A percentile compares a stretch with the other conserved stretches of the same genome.
phyloP scores from a whole-genome alignment of 2,113 vertebrate genomes.

The Probosciger aterrimus region DNA sequence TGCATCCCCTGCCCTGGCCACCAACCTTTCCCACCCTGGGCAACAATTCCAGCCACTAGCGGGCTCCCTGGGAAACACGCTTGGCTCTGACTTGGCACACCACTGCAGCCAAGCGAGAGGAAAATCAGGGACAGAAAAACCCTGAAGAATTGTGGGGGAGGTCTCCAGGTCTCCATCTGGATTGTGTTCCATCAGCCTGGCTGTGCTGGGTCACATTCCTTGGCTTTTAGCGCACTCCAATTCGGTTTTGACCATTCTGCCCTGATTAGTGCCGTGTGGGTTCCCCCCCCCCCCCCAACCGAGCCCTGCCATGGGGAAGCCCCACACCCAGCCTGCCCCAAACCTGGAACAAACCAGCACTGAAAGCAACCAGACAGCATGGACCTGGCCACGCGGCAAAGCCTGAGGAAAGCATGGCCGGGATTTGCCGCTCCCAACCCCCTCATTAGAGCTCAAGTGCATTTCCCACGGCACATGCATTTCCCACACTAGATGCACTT shows the following conservation, averaged over 20 bases:
- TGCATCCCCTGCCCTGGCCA: background rate
- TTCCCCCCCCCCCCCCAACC: background rate
- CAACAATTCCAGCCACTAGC: background rate
- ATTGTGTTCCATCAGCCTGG: background rate
- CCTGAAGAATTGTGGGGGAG: background rate
- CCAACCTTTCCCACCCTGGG: background rate
- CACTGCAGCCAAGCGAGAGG: background rate
- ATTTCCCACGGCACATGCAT: slow-evolving; percentile 34
- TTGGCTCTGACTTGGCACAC: background rate
- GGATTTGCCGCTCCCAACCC: background rate
- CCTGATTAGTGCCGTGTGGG: background rate
- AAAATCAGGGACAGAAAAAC: background rate
- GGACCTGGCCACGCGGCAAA: background rate
- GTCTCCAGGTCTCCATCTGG: background rate
- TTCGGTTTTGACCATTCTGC: rapidly evolving
- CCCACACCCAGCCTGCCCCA: background rate
- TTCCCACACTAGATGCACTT: background rate
- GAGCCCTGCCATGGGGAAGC: background rate
- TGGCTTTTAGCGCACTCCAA: background rate
- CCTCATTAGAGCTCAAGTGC: background rate
- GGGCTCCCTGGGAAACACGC: background rate
- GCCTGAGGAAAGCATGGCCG: background rate
- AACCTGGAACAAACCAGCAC: rapidly evolving
- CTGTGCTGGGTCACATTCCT: background rate
- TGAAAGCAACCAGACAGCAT: background rate